phyloP scores from a whole-genome alignment of 2,888 invertebrate species.

The Parthenolecanium corni region DNA sequence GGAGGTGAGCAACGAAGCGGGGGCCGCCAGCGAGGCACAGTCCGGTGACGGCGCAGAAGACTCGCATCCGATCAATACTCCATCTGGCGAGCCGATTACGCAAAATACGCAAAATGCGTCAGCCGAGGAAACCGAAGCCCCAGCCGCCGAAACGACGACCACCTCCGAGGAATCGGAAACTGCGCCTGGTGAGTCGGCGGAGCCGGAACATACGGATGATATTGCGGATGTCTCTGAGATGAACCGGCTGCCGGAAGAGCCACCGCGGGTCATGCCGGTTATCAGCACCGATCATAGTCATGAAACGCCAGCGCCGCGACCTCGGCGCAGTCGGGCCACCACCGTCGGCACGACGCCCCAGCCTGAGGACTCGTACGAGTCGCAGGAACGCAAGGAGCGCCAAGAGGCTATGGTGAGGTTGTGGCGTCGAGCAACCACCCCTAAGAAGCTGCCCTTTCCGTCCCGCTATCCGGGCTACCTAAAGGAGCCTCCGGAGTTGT shows the following conservation, averaged over 20 bases:
- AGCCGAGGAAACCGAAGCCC: no score
- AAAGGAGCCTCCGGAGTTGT: conserved; percentile 15
- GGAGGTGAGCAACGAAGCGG: no score
- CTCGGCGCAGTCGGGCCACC: not conserved
- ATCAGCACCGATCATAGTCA: not conserved
- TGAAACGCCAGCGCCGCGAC: not conserved
- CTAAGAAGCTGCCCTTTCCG: conserved; percentile 12
- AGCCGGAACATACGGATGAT: not conserved
- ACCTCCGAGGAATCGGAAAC: no score
- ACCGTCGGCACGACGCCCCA: not conserved
- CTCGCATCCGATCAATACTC: no score
- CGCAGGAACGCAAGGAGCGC: not conserved
- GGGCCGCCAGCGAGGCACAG: no score
- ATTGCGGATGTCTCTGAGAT: not conserved
- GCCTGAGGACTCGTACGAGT: conserved; percentile 3
- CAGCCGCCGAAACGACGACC: no score
- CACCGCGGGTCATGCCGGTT: not conserved
- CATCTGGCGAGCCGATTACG: no score
- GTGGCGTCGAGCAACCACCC: conserved; percentile 2
- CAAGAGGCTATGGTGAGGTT: conserved; percentile 11
- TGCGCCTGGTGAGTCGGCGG: not conserved
- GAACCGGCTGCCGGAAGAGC: not conserved
- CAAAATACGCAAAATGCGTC: no score
- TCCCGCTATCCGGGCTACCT: conserved; percentile 11
- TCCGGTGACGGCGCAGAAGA: no score